Conservation (phyloP, 2,888 invertebrate species). For the Pristionchus mayeri region DNA sequence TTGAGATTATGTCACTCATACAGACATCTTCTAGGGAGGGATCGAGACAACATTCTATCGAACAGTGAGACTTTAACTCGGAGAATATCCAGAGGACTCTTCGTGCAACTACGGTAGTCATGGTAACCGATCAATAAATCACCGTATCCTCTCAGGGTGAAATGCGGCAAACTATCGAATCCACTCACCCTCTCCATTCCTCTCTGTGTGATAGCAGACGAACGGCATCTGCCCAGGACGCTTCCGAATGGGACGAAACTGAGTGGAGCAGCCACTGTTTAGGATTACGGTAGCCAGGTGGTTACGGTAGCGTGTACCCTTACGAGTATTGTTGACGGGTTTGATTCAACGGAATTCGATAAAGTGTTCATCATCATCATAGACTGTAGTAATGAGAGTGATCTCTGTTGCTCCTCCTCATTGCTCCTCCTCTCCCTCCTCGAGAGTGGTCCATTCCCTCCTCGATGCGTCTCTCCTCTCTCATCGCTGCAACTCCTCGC, state of each 20-base stretch:
- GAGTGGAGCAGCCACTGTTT: slow-evolving; percentile 48
- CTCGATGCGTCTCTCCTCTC: slow-evolving; percentile 35
- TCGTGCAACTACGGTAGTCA: slow-evolving; percentile 37
- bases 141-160: slow-evolving; percentile 24
- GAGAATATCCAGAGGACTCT: slow-evolving; percentile 37
- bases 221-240: slow-evolving; percentile 5
- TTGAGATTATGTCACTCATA: not conserved
- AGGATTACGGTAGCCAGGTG: not conserved
- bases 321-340: not conserved
- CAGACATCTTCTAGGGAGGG: not conserved
- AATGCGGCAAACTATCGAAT: slow-evolving; percentile 18
- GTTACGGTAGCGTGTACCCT: not conserved
- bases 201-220: slow-evolving; percentile 6
- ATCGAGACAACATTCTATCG: not conserved
- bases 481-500: slow-evolving; percentile 32
- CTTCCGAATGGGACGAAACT: slow-evolving; percentile 47
- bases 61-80: not conserved
- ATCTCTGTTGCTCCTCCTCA: not conserved
- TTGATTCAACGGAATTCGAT: slow-evolving; percentile 8
- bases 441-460: not conserved
- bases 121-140: not conserved
- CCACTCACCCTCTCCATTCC: slow-evolving; percentile 40
- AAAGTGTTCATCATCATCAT: not conserved
- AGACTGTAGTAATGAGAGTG: not conserved
- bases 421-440: not conserved